These are phyloP conservation scores for Morus bassanus DNA, from an alignment of 2,797 vertebrate genomes.

Conservation along the genomic window DNA sequence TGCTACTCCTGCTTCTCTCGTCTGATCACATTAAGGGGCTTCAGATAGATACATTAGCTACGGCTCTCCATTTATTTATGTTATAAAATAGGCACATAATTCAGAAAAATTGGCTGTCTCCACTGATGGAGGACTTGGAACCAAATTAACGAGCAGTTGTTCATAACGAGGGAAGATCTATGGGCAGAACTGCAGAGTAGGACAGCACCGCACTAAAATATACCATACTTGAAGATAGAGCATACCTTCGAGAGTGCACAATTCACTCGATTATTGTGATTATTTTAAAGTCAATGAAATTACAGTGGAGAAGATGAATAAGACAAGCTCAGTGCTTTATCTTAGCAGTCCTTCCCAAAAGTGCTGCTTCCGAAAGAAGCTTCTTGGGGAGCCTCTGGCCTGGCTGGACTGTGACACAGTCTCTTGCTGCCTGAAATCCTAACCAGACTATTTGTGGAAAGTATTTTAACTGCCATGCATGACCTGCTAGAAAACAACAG, in stretches of 20 bases:
- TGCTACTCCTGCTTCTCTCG: neutral
- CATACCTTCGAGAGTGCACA: neutral
- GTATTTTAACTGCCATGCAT: rapidly evolving
- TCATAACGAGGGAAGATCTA: neutral
- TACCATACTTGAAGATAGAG: neutral
- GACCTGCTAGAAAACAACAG: neutral
- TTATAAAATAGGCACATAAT: neutral
- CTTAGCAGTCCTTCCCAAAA: neutral
- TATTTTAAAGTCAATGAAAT: neutral
- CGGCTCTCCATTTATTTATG: neutral
- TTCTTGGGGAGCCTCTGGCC: neutral
- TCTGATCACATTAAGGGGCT: neutral
- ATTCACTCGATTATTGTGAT: neutral
- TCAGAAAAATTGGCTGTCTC: neutral
- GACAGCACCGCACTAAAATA: neutral
- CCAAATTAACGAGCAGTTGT: neutral
- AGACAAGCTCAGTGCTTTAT: neutral
- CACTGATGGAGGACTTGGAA: neutral
- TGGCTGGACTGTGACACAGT: neutral
- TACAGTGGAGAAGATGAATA: neutral
- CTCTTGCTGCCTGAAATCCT: neutral
- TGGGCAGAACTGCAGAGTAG: neutral
- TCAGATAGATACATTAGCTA: neutral
- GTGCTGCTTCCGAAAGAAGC: neutral
- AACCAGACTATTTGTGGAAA: neutral